A percentile compares a stretch with the other conserved stretches of the same genome.
Evolutionary conservation across 2,797 vertebrate species (phyloP).

Genomic region (Todus mexicanus): DNA sequence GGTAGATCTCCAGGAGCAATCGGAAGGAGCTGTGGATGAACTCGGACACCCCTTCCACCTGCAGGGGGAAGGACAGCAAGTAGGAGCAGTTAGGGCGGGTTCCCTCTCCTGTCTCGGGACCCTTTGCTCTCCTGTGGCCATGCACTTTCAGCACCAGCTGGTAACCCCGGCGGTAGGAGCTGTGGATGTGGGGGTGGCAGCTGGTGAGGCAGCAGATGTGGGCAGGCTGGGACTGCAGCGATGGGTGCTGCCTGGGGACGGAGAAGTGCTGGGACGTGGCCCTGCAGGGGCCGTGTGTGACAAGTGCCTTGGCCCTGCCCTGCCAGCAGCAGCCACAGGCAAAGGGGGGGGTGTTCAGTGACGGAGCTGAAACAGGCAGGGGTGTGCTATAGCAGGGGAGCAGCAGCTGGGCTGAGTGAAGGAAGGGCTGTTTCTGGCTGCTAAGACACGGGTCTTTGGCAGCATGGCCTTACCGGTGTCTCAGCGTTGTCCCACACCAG

Average conservation of each 20-base stretch:
- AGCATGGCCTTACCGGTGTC: conserved; percentile 74
- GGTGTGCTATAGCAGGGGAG: background rate
- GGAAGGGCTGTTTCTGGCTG: background rate
- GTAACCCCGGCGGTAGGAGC: fast-evolving
- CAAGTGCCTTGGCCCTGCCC: background rate
- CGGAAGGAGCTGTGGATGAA: conserved; percentile 77
- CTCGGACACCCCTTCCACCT: conserved; percentile 86
- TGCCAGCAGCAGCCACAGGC: background rate
- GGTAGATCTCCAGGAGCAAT: conserved; percentile 82
- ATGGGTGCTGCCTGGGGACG: background rate
- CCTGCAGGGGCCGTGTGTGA: background rate
- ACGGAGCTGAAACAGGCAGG: background rate
- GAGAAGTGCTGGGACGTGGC: fast-evolving
- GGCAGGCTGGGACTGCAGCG: background rate
- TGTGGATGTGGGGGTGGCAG: background rate
- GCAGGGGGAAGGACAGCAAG: background rate
- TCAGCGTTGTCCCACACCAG: conserved; percentile 86
- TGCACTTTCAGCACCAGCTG: background rate
- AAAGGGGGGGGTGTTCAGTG: background rate
- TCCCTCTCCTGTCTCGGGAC: background rate
- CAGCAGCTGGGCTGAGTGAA: background rate
- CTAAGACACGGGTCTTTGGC: fast-evolving
- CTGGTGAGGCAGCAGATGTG: background rate
- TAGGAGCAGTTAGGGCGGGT: background rate
- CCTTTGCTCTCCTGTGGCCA: fast-evolving